These are phyloP conservation scores for Drosophila dives DNA, from an alignment of 2,888 invertebrate genomes.

Conservation along the genomic window DNA sequence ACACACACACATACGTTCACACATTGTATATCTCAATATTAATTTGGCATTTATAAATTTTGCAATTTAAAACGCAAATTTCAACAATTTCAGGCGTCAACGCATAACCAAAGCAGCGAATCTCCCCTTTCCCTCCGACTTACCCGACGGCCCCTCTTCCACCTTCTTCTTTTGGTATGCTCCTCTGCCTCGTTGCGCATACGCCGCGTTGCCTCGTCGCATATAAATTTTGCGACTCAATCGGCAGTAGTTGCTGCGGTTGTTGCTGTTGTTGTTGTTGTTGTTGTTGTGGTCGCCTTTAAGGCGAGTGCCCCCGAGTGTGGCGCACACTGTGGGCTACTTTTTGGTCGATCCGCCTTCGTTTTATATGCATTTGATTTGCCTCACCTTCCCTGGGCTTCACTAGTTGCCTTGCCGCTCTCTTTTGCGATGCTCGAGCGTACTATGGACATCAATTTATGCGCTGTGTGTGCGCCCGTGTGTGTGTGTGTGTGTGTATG, in stretches of 20 bases:
- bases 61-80: slow-evolving; percentile 68
- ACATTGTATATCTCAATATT: slow-evolving; percentile 59
- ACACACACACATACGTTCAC: not conserved
- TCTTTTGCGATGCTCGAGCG: slow-evolving; percentile 21
- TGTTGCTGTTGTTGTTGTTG: slow-evolving; percentile 19
- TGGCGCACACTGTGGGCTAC: slow-evolving; percentile 62
- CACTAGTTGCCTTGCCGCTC: slow-evolving; percentile 10
- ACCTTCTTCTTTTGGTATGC: slow-evolving; percentile 3
- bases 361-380: slow-evolving; percentile 75
- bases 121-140: not conserved
- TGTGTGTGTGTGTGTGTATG: slow-evolving; percentile 4
- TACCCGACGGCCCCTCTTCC: not conserved
- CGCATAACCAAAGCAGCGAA: slow-evolving; percentile 66
- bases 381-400: slow-evolving; percentile 33
- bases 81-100: slow-evolving; percentile 77
- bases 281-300: slow-evolving; percentile 51
- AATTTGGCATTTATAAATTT: slow-evolving; percentile 71
- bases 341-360: slow-evolving; percentile 58
- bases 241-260: slow-evolving; percentile 49
- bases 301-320: slow-evolving; percentile 56
- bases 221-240: slow-evolving; percentile 77
- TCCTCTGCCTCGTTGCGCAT: slow-evolving; percentile 60
- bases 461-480: slow-evolving; percentile 11
- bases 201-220: slow-evolving; percentile 57
- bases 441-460: slow-evolving; percentile 42